Conservation (phyloP, 2,888 invertebrate species). For the Antheraea assamensis region DNA sequence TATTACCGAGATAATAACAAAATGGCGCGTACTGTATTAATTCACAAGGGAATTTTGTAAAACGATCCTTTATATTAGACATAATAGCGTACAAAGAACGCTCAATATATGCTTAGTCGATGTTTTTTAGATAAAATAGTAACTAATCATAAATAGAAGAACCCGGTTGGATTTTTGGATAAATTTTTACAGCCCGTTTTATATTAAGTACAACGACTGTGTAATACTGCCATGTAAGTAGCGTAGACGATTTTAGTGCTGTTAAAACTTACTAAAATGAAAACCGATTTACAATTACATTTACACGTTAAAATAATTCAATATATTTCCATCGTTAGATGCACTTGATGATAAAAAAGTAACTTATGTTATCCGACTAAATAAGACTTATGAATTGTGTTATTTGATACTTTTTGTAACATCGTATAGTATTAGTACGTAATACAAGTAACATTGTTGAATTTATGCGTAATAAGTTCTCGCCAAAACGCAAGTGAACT, state of each 20-base stretch:
- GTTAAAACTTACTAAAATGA: neutral
- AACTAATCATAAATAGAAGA: slow-evolving; percentile 8
- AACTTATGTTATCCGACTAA: neutral
- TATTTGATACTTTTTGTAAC: too few species aligned
- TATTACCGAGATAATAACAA: neutral
- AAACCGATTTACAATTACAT: neutral
- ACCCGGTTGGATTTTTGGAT: slow-evolving; percentile 27
- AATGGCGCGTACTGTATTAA: slow-evolving; percentile 15
- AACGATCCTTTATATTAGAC: neutral
- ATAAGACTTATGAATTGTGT: too few species aligned
- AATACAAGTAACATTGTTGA: too few species aligned
- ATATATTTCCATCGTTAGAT: neutral
- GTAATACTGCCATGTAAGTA: slow-evolving; percentile 46
- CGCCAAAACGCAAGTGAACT: too few species aligned
- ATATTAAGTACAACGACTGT: slow-evolving; percentile 49
- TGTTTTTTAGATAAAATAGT: slow-evolving; percentile 22
- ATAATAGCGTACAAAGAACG: slow-evolving; percentile 11
- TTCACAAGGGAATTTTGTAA: neutral
- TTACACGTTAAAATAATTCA: too few species aligned
- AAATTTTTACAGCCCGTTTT: slow-evolving; percentile 28
- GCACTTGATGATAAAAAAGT: neutral
- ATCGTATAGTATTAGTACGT: too few species aligned
- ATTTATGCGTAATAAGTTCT: too few species aligned
- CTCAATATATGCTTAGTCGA: slow-evolving; percentile 17
- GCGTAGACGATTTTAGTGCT: slow-evolving; percentile 16